These are phyloP conservation scores for Stictonetta naevosa DNA, from an alignment of 2,113 vertebrate genomes.

Conservation along the genomic window DNA sequence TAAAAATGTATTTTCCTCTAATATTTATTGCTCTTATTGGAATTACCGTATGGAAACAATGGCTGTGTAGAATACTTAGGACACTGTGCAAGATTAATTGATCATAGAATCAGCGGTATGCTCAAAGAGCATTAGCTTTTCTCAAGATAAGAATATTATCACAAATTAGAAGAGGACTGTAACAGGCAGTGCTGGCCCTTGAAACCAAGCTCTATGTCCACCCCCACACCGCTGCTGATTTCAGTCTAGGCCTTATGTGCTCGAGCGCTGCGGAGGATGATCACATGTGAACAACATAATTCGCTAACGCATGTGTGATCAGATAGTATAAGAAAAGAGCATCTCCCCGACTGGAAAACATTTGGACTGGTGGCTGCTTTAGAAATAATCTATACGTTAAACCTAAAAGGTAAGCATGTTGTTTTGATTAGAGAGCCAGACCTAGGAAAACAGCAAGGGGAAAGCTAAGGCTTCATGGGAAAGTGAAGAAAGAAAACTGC, in stretches of 20 bases:
- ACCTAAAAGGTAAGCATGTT: conserved; percentile 2
- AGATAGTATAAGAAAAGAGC: neutral
- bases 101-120: neutral
- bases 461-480: neutral
- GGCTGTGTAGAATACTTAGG: neutral
- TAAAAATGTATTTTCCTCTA: neutral
- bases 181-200: neutral
- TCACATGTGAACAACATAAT: fast-evolving
- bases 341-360: neutral
- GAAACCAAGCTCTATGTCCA: neutral
- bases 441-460: neutral
- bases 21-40: neutral
- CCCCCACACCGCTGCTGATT: neutral
- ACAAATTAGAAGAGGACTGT: neutral
- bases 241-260: neutral
- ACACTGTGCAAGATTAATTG: neutral
- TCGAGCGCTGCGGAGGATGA: fast-evolving
- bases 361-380: neutral
- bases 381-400: neutral
- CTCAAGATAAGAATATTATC: neutral
- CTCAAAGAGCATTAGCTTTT: neutral
- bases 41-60: neutral
- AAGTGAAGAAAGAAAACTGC: neutral
- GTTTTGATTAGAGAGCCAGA: conserved; percentile 23
- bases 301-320: neutral